A percentile compares a stretch with the other conserved stretches of the same genome.
Evolutionary conservation across 64 coral and sea anemone genomes (phyloP).

Genomic region (Orbicella faveolata): DNA sequence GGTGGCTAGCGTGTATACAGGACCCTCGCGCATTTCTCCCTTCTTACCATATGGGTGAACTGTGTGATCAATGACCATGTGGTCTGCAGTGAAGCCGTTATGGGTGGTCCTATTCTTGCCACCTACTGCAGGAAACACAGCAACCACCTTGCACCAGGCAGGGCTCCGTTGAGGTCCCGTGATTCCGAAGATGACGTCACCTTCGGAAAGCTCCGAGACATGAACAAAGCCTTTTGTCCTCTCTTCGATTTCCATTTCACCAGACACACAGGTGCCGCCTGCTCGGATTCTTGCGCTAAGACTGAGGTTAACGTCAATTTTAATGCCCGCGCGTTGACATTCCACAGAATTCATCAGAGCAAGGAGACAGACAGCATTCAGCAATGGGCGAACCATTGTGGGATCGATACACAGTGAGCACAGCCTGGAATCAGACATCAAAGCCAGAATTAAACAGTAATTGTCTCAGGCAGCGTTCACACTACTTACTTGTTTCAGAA

Average conservation of each 20-base stretch:
- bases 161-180: background rate
- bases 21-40: background rate
- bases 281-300: background rate
- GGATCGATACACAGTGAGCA: no score
- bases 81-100: no score
- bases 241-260: constrained; percentile 11
- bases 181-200: constrained; percentile 40
- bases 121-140: constrained; percentile 1
- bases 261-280: constrained; percentile 4
- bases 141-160: constrained; percentile 43
- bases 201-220: constrained; percentile 33
- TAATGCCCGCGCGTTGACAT: no score
- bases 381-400: no score
- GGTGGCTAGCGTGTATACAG: constrained; percentile 25
- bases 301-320: no score
- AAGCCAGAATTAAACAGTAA: no score
- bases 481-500: no score
- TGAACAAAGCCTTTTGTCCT: constrained; percentile 28
- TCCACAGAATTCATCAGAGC: no score
- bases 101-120: no score
- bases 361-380: no score
- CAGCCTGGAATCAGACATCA: no score
- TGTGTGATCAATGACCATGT: background rate
- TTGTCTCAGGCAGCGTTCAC: no score
- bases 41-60: constrained; percentile 28